A percentile compares a stretch with the other conserved stretches of the same genome.
phyloP scores from a whole-genome alignment of 2,888 invertebrate genomes.

The Eupithecia exiguata region DNA sequence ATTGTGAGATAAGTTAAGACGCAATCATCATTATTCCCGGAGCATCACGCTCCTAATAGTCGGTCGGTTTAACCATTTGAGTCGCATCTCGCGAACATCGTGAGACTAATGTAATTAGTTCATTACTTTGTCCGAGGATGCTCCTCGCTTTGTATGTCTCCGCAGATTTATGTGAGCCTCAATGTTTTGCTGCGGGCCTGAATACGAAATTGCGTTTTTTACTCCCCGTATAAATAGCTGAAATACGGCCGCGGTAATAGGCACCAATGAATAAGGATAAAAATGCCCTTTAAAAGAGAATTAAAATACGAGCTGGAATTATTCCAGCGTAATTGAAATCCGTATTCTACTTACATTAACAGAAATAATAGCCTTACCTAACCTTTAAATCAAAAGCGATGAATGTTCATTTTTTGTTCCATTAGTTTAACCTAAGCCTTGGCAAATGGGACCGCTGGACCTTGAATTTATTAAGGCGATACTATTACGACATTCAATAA shows the following conservation, averaged over 20 bases:
- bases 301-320: slow-evolving; percentile 41
- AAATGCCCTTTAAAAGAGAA: slow-evolving; percentile 47
- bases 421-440: slow-evolving; percentile 63
- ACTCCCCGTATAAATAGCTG: slow-evolving; percentile 53
- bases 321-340: slow-evolving; percentile 41
- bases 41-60: slow-evolving; percentile 62
- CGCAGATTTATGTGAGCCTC: slow-evolving; percentile 70
- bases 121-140: slow-evolving; percentile 74
- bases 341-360: slow-evolving; percentile 37
- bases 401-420: slow-evolving; percentile 56
- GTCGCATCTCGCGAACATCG: slow-evolving; percentile 62
- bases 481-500: slow-evolving; percentile 60
- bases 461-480: slow-evolving; percentile 63
- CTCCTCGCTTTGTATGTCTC: slow-evolving; percentile 65
- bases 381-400: slow-evolving; percentile 55
- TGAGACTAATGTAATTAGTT: slow-evolving; percentile 80
- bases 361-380: not conserved
- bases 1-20: slow-evolving; percentile 51
- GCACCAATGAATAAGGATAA: slow-evolving; percentile 52
- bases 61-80: slow-evolving; percentile 65
- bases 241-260: slow-evolving; percentile 57
- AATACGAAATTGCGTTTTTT: slow-evolving; percentile 65
- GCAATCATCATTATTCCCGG: slow-evolving; percentile 58
- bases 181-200: slow-evolving; percentile 65
- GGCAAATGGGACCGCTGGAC: slow-evolving; percentile 61